A percentile compares a stretch with the other conserved stretches of the same genome.
Conservation (phyloP, 1,140 invertebrate species). For the Hylaeus volcanicus region DNA sequence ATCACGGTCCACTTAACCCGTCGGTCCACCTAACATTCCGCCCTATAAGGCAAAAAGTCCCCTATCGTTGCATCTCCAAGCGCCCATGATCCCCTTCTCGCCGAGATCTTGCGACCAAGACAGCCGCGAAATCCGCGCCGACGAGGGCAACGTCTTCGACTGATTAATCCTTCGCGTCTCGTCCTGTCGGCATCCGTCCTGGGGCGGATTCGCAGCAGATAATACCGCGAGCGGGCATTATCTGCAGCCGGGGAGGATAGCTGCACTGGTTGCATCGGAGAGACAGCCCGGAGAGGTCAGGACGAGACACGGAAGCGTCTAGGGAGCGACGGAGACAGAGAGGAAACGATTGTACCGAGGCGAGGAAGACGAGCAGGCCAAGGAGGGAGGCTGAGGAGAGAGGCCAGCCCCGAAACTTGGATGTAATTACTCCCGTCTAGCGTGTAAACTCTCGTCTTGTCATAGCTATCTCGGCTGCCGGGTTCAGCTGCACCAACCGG, state of each 20-base stretch:
- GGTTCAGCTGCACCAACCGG: slow-evolving; percentile 65
- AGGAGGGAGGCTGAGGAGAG: not conserved
- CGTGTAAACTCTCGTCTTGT: slow-evolving; percentile 72
- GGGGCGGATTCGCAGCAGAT: slow-evolving; percentile 46
- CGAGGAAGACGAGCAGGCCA: not conserved
- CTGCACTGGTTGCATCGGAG: slow-evolving; percentile 45
- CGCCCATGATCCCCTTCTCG: not conserved
- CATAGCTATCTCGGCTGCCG: slow-evolving; percentile 66
- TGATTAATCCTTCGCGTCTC: slow-evolving; percentile 51
- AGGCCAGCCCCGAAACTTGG: slow-evolving; percentile 65
- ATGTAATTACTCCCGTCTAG: slow-evolving; percentile 72
- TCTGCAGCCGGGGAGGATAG: slow-evolving; percentile 27
- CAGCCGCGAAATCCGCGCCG: slow-evolving; percentile 23
- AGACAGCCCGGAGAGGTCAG: slow-evolving; percentile 26
- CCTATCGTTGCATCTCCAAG: too few species aligned
- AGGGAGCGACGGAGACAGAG: slow-evolving; percentile 1
- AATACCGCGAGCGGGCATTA: slow-evolving; percentile 58
- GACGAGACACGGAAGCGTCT: slow-evolving; percentile 42
- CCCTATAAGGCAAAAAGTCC: too few species aligned
- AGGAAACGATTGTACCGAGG: slow-evolving; percentile 24
- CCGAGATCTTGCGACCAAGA: not conserved
- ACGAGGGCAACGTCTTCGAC: slow-evolving; percentile 40
- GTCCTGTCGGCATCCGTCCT: slow-evolving; percentile 39
- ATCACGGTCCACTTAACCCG: too few species aligned
- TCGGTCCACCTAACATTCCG: too few species aligned